Conservation (phyloP, 1,140 invertebrate genomes). For the Sweltsa coloradensis region DNA sequence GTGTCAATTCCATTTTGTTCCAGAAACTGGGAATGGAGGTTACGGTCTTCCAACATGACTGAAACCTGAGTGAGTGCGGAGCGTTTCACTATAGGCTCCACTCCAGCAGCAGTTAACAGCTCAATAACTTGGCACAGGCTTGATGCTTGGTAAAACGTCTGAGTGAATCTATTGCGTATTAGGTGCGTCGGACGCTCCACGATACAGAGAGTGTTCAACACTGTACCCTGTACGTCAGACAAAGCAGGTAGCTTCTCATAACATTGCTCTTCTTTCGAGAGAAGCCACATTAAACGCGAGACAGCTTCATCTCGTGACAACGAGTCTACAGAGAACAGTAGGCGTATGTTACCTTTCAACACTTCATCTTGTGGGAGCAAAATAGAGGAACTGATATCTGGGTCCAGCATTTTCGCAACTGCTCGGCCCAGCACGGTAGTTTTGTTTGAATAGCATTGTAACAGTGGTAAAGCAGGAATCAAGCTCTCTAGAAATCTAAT, state of each 20-base stretch:
- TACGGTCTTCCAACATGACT: slow-evolving; percentile 40
- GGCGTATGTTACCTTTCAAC: slow-evolving; percentile 34
- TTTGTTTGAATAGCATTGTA: slow-evolving; percentile 32
- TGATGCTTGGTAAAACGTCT: slow-evolving; percentile 22
- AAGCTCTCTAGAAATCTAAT: slow-evolving; percentile 38
- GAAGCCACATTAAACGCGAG: slow-evolving; percentile 35
- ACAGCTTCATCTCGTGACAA: slow-evolving; percentile 35
- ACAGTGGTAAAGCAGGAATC: slow-evolving; percentile 38
- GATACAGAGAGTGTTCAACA: neutral
- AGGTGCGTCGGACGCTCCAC: slow-evolving; percentile 1
- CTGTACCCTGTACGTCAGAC: neutral
- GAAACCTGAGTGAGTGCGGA: slow-evolving; percentile 43
- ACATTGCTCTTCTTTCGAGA: slow-evolving; percentile 20
- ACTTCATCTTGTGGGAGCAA: slow-evolving; percentile 33
- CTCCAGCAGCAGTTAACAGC: slow-evolving; percentile 26
- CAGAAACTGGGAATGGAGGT: slow-evolving; percentile 37
- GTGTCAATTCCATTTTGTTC: slow-evolving; percentile 32
- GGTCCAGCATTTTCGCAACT: slow-evolving; percentile 45
- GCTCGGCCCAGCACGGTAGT: slow-evolving; percentile 35
- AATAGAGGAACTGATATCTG: slow-evolving; percentile 40
- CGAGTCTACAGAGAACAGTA: slow-evolving; percentile 31
- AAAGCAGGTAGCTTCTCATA: slow-evolving; percentile 5
- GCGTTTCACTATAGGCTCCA: slow-evolving; percentile 40
- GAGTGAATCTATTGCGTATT: neutral
- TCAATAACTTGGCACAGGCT: slow-evolving; percentile 32